phyloP scores from a whole-genome alignment of 2,113 vertebrate species.

The Anthoscopus minutus region DNA sequence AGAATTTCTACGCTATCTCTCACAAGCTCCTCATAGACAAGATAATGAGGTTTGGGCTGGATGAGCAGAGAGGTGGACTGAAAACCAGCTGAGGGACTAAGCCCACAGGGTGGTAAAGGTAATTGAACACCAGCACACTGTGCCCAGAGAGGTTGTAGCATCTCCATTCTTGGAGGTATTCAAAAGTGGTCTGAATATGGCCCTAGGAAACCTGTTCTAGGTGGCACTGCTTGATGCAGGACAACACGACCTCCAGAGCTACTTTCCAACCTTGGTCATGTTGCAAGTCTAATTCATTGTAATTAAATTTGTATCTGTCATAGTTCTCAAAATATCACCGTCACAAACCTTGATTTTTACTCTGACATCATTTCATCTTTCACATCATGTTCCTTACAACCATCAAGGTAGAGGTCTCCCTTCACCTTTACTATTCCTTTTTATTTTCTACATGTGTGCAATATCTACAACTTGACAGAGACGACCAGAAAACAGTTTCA shows the following conservation, averaged over 20 bases:
- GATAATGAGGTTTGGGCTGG: not conserved
- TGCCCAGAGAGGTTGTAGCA: not conserved
- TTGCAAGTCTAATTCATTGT: not conserved
- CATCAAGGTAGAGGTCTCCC: not conserved
- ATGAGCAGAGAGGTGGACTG: not conserved
- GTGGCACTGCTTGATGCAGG: not conserved
- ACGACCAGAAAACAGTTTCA: not conserved
- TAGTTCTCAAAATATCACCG: not conserved
- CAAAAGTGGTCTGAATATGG: not conserved
- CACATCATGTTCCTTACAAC: not conserved
- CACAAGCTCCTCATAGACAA: not conserved
- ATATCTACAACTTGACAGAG: not conserved
- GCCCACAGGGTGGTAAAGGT: not conserved
- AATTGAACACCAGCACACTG: fast-evolving
- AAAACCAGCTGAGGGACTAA: not conserved
- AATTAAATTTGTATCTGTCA: not conserved
- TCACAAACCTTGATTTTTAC: not conserved
- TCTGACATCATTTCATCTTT: not conserved
- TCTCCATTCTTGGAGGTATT: not conserved
- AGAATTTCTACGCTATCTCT: not conserved
- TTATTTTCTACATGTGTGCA: not conserved
- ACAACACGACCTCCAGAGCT: not conserved
- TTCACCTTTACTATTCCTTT: not conserved
- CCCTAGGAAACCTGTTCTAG: not conserved
- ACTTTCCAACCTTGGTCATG: not conserved